Percentiles rank a stretch among this genome's conserved stretches.
Conservation (phyloP, 1,140 invertebrate genomes). For the Ceratina japonica region DNA sequence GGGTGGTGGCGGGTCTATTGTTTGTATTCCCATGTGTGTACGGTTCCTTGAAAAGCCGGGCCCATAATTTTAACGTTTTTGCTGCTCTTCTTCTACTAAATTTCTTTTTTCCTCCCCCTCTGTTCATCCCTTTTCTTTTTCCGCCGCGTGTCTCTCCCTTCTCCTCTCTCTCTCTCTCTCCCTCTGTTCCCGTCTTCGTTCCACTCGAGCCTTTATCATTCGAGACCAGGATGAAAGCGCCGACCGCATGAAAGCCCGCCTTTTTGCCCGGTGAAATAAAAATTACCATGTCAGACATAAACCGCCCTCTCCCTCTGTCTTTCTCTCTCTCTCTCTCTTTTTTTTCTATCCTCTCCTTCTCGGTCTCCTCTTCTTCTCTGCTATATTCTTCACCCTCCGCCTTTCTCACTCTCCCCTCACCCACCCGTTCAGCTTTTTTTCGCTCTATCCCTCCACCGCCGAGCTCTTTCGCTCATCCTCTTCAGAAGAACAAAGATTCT, state of each 20-base stretch:
- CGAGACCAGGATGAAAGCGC: conserved; percentile 64
- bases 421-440: not conserved
- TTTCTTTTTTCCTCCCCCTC: too few relatives aligned
- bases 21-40: conserved; percentile 62
- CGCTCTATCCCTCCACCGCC: not conserved
- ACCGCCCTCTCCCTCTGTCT: conserved; percentile 45
- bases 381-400: not conserved
- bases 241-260: conserved; percentile 65
- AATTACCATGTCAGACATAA: conserved; percentile 68
- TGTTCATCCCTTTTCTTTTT: not conserved
- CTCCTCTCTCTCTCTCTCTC: not conserved
- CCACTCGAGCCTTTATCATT: conserved; percentile 59
- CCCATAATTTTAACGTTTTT: conserved; percentile 67
- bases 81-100: conserved; percentile 10
- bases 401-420: conserved; percentile 9
- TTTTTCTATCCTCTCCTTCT: conserved; percentile 30
- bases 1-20: conserved; percentile 40
- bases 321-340: conserved; percentile 32
- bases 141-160: too few relatives aligned
- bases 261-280: conserved; percentile 66
- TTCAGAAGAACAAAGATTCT: conserved; percentile 44
- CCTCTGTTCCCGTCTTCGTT: conserved; percentile 25
- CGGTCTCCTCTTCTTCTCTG: not conserved
- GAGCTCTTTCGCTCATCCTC: conserved; percentile 17
- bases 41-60: conserved; percentile 59